These are phyloP conservation scores for Amphiprion clarkii DNA, from an alignment of 2,797 vertebrate genomes.

Conservation along the genomic window DNA sequence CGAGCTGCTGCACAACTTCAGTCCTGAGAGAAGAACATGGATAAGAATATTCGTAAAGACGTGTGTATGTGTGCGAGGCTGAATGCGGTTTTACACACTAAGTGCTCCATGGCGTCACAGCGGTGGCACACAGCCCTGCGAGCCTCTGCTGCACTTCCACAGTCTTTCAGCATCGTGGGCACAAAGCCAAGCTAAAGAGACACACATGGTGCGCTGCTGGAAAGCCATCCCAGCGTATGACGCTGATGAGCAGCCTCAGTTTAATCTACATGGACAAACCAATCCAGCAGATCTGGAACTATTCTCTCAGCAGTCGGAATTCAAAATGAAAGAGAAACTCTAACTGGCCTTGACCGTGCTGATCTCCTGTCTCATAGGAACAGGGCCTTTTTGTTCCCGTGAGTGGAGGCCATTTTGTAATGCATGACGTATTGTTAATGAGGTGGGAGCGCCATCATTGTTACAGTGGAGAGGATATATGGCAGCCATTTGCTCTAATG, in stretches of 20 bases:
- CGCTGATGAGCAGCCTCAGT: conserved; percentile 20
- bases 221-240: conserved; percentile 24
- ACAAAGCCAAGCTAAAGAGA: conserved; percentile 60
- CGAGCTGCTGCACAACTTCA: conserved; percentile 2
- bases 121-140: conserved; percentile 24
- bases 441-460: conserved; percentile 11
- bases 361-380: conserved; percentile 38
- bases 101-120: conserved; percentile 52
- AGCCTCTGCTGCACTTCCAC: conserved; percentile 42
- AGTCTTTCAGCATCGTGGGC: conserved; percentile 45
- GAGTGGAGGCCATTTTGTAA: conserved; percentile 45
- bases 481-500: conserved; percentile 10
- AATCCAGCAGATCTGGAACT: conserved; percentile 31
- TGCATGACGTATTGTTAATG: conserved; percentile 33
- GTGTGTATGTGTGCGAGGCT: conserved; percentile 27
- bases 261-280: conserved; percentile 52
- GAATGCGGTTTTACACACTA: conserved; percentile 33
- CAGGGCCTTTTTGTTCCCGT: conserved; percentile 35
- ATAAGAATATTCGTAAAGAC: conserved; percentile 17
- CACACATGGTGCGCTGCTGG: conserved; percentile 42
- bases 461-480: conserved; percentile 25
- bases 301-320: conserved; percentile 15
- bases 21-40: conserved; percentile 7
- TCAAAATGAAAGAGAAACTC: conserved; percentile 28
- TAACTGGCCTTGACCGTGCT: conserved; percentile 12